Base-by-base conservation (phyloP, 2,888 invertebrate genomes). In the Pycnomerus fuliginosus region DNA sequence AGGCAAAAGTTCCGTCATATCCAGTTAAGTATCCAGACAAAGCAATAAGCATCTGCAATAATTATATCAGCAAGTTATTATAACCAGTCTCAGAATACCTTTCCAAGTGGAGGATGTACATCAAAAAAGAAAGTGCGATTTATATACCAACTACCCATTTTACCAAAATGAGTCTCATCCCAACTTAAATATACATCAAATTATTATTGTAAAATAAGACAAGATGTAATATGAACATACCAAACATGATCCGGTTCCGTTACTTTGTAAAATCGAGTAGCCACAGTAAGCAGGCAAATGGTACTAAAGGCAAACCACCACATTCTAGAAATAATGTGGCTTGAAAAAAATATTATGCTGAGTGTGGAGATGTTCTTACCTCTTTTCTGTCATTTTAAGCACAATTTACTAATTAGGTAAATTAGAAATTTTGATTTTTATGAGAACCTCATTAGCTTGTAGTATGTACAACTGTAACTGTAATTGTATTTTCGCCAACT, bases 151-250 rank as follows among this genome's bases (percentile, higher is more conserved):
- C 93, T 94, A 1, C 90, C 94, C 94, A 97, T 96, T 80, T 97
- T 97, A 1, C 96, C 96, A 79, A 97, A 97, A 76, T 97, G 97
- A 16, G 96, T 96, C 78, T 97, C 97, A 76, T 97, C 97, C 94
- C 94, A 94, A 68, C 90, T 90, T 65, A 60, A 64, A 66, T n/a
- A 20, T 24, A 16, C 77, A 77, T 58, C 46, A 37, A 46, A 41
- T 17, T 22, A 35, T 35, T 33, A 30, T 28, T 25, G 33, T 41
- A 34, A 33, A 48, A 47, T 37, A 17, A n/a, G n/a, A 20, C 3
- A 32, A 32, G 2, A 12, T 33, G 22, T 15, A 16, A n/a, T 27
- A 16, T 22, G 4, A 5, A 71, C 79, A 78, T 80, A 93, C 94
- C 95, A 96, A 15, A 96, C 89, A 82, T 95, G 95, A 72, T 90